These are phyloP conservation scores for Sclerodermus sp. DNA, from an alignment of 2,888 invertebrate species.

Conservation along the genomic window DNA sequence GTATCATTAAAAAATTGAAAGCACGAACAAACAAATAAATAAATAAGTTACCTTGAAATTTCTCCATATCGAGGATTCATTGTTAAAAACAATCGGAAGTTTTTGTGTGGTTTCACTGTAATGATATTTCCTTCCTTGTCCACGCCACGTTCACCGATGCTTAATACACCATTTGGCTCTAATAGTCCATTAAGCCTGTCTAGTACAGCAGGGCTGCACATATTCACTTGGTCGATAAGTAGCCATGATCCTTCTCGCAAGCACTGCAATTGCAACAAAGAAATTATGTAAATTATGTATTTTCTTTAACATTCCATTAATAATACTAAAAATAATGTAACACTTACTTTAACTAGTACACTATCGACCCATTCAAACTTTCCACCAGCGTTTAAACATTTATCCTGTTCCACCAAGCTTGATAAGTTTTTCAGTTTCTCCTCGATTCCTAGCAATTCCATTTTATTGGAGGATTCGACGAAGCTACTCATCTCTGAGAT, in stretches of 20 bases:
- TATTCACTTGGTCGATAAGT: slow-evolving; percentile 88
- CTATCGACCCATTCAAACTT: slow-evolving; percentile 94
- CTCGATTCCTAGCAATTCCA: slow-evolving; percentile 46
- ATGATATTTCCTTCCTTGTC: slow-evolving; percentile 70
- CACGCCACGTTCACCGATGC: slow-evolving; percentile 89
- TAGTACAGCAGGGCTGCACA: slow-evolving; percentile 94
- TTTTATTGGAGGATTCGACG: slow-evolving; percentile 9
- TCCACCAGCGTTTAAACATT: slow-evolving; percentile 78
- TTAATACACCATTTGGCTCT: slow-evolving; percentile 88
- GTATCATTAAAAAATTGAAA: too few species aligned
- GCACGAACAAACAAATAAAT: slow-evolving; percentile 9
- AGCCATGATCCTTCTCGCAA: slow-evolving; percentile 82
- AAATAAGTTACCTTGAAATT: slow-evolving; percentile 88
- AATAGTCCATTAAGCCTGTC: slow-evolving; percentile 94
- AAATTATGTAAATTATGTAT: slow-evolving; percentile 3
- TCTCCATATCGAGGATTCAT: slow-evolving; percentile 96
- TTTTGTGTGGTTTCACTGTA: slow-evolving; percentile 78
- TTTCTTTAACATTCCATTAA: not conserved
- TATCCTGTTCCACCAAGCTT: slow-evolving; percentile 60
- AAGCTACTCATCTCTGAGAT: slow-evolving; percentile 39
- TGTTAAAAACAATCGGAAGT: slow-evolving; percentile 92
- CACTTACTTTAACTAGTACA: slow-evolving; percentile 72
- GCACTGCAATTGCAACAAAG: slow-evolving; percentile 60
- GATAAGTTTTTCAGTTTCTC: slow-evolving; percentile 55
- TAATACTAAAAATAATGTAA: not conserved